phyloP scores from a whole-genome alignment of 2,113 vertebrate species.

The Callaeas wilsoni region DNA sequence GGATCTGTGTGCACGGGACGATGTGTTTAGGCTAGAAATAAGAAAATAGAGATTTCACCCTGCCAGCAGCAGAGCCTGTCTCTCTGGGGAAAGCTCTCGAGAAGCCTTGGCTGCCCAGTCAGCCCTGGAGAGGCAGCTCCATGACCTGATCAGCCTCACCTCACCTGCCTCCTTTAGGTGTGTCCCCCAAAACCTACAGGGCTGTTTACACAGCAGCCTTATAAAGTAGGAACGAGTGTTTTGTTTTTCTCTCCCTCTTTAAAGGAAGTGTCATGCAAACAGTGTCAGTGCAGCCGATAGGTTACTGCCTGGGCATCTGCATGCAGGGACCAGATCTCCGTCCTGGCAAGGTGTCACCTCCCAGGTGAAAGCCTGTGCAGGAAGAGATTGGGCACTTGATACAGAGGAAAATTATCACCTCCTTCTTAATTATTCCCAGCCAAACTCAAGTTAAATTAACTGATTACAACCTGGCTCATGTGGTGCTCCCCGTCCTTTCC shows the following conservation, averaged over 20 bases:
- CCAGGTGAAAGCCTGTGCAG: not conserved
- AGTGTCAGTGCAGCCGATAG: not conserved
- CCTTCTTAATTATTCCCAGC: not conserved
- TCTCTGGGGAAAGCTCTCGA: not conserved
- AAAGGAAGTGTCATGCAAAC: constrained; percentile 13
- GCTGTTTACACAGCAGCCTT: not conserved
- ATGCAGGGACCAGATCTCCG: not conserved
- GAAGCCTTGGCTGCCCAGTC: not conserved
- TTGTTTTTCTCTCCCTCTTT: constrained; percentile 3
- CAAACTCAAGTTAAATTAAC: constrained; percentile 16
- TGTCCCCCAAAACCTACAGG: not conserved
- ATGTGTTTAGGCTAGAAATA: not conserved
- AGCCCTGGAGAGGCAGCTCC: not conserved
- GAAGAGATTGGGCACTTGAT: constrained; percentile 37
- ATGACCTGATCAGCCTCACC: not conserved
- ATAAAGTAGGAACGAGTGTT: not conserved
- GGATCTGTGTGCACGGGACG: accelerated
- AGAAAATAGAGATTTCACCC: not conserved
- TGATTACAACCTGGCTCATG: not conserved
- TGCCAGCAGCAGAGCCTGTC: not conserved
- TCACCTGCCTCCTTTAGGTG: not conserved
- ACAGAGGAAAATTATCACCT: constrained; percentile 11
- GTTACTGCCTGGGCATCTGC: not conserved
- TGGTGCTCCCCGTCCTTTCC: not conserved
- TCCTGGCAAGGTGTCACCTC: not conserved